Base-by-base conservation (phyloP, 2,113 vertebrate species). In the Vicugna pacos region DNA sequence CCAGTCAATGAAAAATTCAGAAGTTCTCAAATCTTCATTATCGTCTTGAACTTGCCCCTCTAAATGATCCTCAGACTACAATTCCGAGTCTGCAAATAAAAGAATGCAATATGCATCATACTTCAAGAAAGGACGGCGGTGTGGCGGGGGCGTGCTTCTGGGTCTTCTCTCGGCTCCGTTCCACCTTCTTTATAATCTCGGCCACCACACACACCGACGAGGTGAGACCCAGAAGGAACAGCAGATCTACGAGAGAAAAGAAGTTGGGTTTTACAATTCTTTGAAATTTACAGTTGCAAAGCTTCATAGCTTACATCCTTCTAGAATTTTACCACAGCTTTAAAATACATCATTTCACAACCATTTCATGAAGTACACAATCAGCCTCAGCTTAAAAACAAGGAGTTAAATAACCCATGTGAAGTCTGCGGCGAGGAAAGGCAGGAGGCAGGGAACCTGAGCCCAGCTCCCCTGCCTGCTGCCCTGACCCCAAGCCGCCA, bases 161-260 rank as follows among this genome's bases (percentile, higher is more conserved):
- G 65, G 92, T 96, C 97, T 98, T 98, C 91, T 98, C 98, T 98
- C 98, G 98, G 97, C 98, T 99, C 28, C 99, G 98, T 98, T 99
- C 99, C 80, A 99, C 96, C 98, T 99, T 99, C 99, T 99, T 99
- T 94, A 99, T 99, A 95, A 98, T 85, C 98, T 99, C 99, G 0
- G 99, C 99, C 90, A 99, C 99, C 20, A 99, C 96, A 84, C 99
- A 99, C 72, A 99, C 99, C 0, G 99, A 99, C 0, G 99, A 99
- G 8, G 99, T 99, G 90, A 99, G 99, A 77, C 98, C 99, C 97
- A 99, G 76, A 95, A 99, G 99, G 98, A 99, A 99, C 67, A 99
- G 97, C 95, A 99, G 98, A 98, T 99, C 99, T 99, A 98, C 5
- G 98, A 98, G 24, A 97, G 38, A 97, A 64, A 96, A 85, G 22